phyloP scores from a whole-genome alignment of 64 coral and sea anemone species.

The Porites australiensis region DNA sequence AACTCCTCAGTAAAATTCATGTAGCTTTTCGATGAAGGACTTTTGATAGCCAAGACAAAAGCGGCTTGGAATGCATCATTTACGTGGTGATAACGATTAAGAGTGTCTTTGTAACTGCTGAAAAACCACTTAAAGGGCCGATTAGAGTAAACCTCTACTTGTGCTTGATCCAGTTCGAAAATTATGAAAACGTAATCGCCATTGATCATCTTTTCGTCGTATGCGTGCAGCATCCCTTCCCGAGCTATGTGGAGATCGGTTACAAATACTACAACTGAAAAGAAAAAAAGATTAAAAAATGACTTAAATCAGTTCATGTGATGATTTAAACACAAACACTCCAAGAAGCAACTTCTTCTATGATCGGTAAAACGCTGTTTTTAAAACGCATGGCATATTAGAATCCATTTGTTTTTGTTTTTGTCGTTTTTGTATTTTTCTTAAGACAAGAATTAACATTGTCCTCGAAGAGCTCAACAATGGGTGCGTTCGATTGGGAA shows the following conservation, averaged over 20 bases:
- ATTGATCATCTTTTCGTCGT: conserved; percentile 85
- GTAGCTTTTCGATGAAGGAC: conserved; percentile 70
- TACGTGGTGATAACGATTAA: conserved; percentile 58
- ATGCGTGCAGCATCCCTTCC: conserved; percentile 86
- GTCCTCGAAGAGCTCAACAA: too few relatives aligned
- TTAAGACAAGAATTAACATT: too few relatives aligned
- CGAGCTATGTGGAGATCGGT: conserved; percentile 76
- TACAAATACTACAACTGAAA: conserved; percentile 88
- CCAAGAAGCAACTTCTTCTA: too few relatives aligned
- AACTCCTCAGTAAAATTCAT: conserved; percentile 67
- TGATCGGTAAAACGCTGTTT: too few relatives aligned
- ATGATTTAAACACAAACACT: neutral
- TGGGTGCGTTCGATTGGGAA: too few relatives aligned
- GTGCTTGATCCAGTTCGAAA: conserved; percentile 82
- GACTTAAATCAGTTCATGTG: too few relatives aligned
- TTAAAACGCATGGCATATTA: too few relatives aligned
- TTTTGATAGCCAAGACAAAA: conserved; percentile 87
- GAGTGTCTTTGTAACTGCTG: conserved; percentile 57
- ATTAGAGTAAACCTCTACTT: conserved; percentile 34
- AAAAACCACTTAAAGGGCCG: conserved; percentile 90
- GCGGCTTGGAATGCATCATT: conserved; percentile 75
- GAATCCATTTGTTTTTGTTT: too few relatives aligned
- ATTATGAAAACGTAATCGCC: conserved; percentile 90
- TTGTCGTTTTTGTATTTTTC: too few relatives aligned
- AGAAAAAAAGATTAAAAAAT: neutral